Conservation (phyloP, 1,140 invertebrate species). For the Cecropterus lyciades region DNA sequence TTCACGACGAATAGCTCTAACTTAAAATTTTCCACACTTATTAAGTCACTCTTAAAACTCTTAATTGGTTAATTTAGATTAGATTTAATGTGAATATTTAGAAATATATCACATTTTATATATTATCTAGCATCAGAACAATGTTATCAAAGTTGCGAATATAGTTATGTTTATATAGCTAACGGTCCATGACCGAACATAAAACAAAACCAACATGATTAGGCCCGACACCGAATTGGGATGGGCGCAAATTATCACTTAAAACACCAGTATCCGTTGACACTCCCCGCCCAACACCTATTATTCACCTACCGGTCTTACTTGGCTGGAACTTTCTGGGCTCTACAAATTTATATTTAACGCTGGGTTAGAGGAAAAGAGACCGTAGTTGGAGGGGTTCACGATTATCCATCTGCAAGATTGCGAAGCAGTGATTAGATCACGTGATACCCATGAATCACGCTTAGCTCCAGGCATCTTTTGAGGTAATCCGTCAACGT, state of each 20-base stretch:
- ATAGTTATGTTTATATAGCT: neutral
- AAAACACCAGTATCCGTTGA: conserved; percentile 38
- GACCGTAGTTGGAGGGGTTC: neutral
- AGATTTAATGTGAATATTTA: too few relatives aligned
- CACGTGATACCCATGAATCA: conserved; percentile 44
- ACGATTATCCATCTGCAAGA: neutral
- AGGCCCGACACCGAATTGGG: conserved; percentile 50
- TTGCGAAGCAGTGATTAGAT: conserved; percentile 25
- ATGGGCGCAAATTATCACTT: conserved; percentile 52
- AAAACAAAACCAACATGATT: conserved; percentile 61
- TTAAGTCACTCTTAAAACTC: too few relatives aligned
- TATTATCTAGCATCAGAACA: too few relatives aligned
- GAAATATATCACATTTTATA: too few relatives aligned
- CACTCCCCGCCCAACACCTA: neutral
- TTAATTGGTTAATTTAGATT: too few relatives aligned
- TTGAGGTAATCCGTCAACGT: conserved; percentile 51
- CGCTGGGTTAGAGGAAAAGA: neutral
- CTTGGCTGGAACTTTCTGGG: conserved; percentile 11
- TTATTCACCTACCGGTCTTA: neutral
- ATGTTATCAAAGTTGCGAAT: too few relatives aligned
- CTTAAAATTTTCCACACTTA: too few relatives aligned
- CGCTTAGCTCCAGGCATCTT: conserved; percentile 38
- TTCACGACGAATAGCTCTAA: too few relatives aligned
- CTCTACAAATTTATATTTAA: neutral
- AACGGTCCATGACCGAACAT: conserved; percentile 51